Conservation (phyloP, 2,797 vertebrate species). For the Scolopax rusticola region DNA sequence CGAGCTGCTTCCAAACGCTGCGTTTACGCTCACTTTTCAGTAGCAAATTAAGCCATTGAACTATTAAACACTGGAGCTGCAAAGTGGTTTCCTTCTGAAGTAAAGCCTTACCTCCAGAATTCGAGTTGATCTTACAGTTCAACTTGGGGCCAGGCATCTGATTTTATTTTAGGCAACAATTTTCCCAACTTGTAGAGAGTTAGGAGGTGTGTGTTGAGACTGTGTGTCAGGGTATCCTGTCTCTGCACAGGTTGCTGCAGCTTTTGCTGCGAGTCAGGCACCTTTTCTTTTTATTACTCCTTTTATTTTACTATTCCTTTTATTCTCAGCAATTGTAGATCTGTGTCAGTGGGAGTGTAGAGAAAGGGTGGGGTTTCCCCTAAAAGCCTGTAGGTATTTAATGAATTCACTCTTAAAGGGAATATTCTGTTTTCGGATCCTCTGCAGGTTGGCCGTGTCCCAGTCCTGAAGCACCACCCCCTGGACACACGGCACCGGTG, state of each 20-base stretch:
- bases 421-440: background rate
- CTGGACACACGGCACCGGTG: slow-evolving; percentile 68
- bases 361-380: background rate
- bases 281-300: no score
- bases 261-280: no score
- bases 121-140: background rate
- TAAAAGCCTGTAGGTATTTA: background rate
- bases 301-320: no score
- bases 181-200: background rate
- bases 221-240: background rate
- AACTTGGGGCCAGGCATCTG: fast-evolving
- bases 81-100: background rate
- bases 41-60: no score
- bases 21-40: background rate
- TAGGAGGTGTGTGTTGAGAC: fast-evolving
- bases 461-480: slow-evolving; percentile 74
- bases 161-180: background rate
- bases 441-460: slow-evolving; percentile 67
- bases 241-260: fast-evolving
- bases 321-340: background rate
- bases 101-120: background rate
- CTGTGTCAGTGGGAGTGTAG: background rate
- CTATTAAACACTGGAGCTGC: background rate
- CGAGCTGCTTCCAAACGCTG: background rate
- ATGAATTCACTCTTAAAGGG: fast-evolving